Conservation (phyloP, 64 coral and sea anemone species). For the Montipora capricornis region DNA sequence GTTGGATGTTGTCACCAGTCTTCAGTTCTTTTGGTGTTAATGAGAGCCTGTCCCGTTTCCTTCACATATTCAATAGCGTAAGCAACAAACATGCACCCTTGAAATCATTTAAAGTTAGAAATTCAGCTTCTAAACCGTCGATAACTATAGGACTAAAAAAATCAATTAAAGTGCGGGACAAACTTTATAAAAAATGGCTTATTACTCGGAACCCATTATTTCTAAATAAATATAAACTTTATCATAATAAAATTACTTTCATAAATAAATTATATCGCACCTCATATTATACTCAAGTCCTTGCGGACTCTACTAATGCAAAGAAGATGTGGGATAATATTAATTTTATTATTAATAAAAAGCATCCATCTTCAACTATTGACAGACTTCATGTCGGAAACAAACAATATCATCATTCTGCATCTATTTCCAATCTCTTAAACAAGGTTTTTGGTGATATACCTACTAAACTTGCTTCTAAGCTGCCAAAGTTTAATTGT, state of each 20-base stretch:
- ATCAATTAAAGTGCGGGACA: neutral
- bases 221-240: no score
- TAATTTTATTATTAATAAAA: no score
- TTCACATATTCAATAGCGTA: neutral
- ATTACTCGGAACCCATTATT: neutral
- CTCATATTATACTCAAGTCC: neutral
- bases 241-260: neutral
- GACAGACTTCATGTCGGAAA: no score
- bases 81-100: neutral
- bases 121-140: neutral
- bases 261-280: neutral
- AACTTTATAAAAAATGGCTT: neutral
- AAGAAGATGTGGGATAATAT: neutral
- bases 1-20: neutral
- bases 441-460: no score
- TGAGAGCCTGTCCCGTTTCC: neutral
- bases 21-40: neutral
- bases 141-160: neutral
- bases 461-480: no score
- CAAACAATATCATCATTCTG: no score
- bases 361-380: no score
- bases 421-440: no score
- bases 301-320: neutral
- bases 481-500: no score
- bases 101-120: neutral